These are phyloP conservation scores for Lepidochrysops patricia DNA, from an alignment of 2,888 invertebrate species.

Conservation along the genomic window DNA sequence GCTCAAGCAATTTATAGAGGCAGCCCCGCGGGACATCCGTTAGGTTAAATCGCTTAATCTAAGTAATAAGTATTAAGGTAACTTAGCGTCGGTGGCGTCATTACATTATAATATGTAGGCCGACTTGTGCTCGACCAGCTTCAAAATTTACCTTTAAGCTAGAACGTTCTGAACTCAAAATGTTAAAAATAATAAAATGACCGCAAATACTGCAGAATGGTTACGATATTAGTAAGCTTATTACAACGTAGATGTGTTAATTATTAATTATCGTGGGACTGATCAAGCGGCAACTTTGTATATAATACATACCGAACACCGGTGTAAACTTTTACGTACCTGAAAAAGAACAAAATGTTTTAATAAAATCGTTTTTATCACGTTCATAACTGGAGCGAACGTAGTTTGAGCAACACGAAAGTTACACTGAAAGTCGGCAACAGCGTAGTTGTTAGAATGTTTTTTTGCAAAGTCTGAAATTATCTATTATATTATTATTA, in stretches of 20 bases:
- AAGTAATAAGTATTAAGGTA: conserved; percentile 6
- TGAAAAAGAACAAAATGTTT: conserved; percentile 6
- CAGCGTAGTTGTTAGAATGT: neutral
- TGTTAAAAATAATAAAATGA: too few species aligned
- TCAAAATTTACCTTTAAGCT: too few species aligned
- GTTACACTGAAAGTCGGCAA: neutral
- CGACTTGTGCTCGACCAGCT: too few species aligned
- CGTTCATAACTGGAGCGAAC: neutral
- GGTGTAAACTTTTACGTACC: conserved; percentile 8
- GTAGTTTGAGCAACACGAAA: neutral
- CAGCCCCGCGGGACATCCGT: neutral
- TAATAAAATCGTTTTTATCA: neutral
- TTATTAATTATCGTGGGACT: too few species aligned
- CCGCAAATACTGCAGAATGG: too few species aligned
- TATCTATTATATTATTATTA: too few species aligned
- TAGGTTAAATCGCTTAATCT: conserved; percentile 8
- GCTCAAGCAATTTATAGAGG: conserved; percentile 1
- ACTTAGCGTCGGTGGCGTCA: neutral
- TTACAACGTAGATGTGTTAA: too few species aligned
- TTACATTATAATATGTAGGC: conserved; percentile 6
- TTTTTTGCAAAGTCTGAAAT: too few species aligned
- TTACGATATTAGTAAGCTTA: too few species aligned
- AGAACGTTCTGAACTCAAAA: too few species aligned
- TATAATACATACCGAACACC: neutral
- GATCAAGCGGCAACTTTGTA: too few species aligned